Evolutionary conservation across 2,888 invertebrate species (phyloP).

Genomic region (Hololepta plana): DNA sequence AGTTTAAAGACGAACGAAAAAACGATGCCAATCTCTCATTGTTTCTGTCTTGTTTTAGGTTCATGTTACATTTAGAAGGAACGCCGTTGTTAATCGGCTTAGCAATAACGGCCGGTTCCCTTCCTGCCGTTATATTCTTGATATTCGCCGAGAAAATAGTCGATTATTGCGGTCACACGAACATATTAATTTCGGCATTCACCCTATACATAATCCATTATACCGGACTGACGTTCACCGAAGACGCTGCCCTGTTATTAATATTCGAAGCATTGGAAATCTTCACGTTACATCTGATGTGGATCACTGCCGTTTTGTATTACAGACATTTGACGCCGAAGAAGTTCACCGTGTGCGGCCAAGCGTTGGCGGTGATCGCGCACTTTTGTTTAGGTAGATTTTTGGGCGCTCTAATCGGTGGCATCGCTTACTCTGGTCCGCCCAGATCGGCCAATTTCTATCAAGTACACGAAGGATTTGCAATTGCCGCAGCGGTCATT

Average conservation of each 20-base stretch:
- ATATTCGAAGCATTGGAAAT: conserved; percentile 56
- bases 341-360: conserved; percentile 58
- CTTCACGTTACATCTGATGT: conserved; percentile 57
- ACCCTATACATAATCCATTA: conserved; percentile 62
- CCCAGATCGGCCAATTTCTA: conserved; percentile 26
- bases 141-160: conserved; percentile 68
- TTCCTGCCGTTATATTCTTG: conserved; percentile 51
- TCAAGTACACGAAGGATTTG: conserved; percentile 43
- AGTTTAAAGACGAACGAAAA: too few species aligned
- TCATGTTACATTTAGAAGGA: conserved; percentile 35
- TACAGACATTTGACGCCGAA: conserved; percentile 65
- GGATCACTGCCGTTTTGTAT: conserved; percentile 64
- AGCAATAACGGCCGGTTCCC: conserved; percentile 45
- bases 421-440: conserved; percentile 25
- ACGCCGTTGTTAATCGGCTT: conserved; percentile 41
- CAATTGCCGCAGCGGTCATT: conserved; percentile 42
- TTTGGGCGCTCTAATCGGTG: conserved; percentile 50
- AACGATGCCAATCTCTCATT: too few species aligned
- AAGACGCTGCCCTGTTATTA: conserved; percentile 45
- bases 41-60: conserved; percentile 34
- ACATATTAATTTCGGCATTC: conserved; percentile 67
- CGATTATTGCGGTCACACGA: conserved; percentile 67
- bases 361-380: conserved; percentile 59
- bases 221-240: conserved; percentile 38
- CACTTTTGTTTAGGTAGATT: conserved; percentile 65